These are phyloP conservation scores for Tribolium madens DNA, from an alignment of 1,140 invertebrate genomes.

Conservation along the genomic window DNA sequence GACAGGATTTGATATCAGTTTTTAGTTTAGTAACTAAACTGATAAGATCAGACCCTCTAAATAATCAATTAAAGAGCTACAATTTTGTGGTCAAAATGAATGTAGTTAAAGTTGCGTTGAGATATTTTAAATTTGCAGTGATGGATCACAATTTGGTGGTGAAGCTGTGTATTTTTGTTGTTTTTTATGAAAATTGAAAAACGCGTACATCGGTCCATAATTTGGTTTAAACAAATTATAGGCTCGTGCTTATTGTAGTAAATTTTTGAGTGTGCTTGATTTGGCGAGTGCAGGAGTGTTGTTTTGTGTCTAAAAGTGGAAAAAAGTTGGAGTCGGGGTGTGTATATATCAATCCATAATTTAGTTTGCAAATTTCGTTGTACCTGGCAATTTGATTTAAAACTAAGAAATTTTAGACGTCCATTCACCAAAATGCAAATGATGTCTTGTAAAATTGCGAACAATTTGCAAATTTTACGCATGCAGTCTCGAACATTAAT, in stretches of 20 bases:
- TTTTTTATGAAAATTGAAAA: not conserved
- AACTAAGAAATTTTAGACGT: slow-evolving; percentile 59
- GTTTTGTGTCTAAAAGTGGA: not conserved
- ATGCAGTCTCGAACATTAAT: slow-evolving; percentile 58
- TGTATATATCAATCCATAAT: slow-evolving; percentile 47
- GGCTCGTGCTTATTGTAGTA: not conserved
- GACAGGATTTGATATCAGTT: too few relatives aligned
- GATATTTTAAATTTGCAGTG: too few relatives aligned
- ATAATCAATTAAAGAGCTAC: too few relatives aligned
- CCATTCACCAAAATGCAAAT: slow-evolving; percentile 59
- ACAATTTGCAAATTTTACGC: slow-evolving; percentile 61
- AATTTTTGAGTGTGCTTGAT: not conserved
- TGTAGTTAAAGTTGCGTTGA: too few relatives aligned
- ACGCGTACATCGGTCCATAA: not conserved
- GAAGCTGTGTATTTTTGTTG: not conserved
- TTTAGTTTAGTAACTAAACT: too few relatives aligned
- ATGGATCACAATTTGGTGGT: too few relatives aligned
- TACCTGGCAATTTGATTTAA: slow-evolving; percentile 56
- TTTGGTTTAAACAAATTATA: not conserved
- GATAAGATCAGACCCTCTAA: too few relatives aligned
- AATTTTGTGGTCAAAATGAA: too few relatives aligned
- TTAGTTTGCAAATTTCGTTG: slow-evolving; percentile 57
- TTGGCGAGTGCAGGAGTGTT: not conserved
- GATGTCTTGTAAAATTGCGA: slow-evolving; percentile 59
- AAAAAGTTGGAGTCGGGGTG: not conserved